A percentile compares a stretch with the other conserved stretches of the same genome.
phyloP scores from a whole-genome alignment of 2,113 vertebrate species.

The Calypte anna region DNA sequence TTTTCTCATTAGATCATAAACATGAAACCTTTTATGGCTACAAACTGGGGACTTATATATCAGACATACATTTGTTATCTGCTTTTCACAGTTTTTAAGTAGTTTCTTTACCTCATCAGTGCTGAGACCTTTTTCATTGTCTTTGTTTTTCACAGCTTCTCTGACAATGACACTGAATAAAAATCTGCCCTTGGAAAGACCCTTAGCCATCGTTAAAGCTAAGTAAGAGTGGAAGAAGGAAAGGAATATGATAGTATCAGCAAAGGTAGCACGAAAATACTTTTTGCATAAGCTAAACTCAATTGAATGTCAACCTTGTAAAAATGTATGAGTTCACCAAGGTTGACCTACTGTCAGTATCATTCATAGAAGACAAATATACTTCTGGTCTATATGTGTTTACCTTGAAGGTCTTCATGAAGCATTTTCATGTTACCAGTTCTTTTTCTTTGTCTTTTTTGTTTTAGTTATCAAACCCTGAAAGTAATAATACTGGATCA shows the following conservation, averaged over 20 bases:
- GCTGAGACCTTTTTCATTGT: background rate
- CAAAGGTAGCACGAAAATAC: constrained; percentile 32
- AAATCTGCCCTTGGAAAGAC: constrained; percentile 45
- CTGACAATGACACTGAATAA: constrained; percentile 41
- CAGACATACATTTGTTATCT: background rate
- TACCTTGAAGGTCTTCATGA: background rate
- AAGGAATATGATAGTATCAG: constrained; percentile 53
- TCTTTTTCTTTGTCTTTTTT: background rate
- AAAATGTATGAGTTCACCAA: constrained; percentile 58
- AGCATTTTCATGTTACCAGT: background rate
- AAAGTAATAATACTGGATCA: background rate
- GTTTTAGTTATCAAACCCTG: background rate
- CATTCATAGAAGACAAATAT: constrained; percentile 39
- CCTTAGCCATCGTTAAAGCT: constrained; percentile 24
- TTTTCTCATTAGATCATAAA: background rate
- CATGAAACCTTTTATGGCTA: background rate
- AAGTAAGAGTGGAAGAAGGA: constrained; percentile 24
- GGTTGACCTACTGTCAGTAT: constrained; percentile 59
- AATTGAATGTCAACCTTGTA: constrained; percentile 49
- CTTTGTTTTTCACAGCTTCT: background rate
- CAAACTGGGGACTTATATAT: background rate
- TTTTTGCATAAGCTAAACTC: constrained; percentile 55
- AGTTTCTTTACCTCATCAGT: background rate
- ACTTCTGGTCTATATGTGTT: constrained; percentile 4
- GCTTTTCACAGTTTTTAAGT: background rate